Conservation (phyloP, 2,797 vertebrate species). For the Sternarchorhynchus goeldii region DNA sequence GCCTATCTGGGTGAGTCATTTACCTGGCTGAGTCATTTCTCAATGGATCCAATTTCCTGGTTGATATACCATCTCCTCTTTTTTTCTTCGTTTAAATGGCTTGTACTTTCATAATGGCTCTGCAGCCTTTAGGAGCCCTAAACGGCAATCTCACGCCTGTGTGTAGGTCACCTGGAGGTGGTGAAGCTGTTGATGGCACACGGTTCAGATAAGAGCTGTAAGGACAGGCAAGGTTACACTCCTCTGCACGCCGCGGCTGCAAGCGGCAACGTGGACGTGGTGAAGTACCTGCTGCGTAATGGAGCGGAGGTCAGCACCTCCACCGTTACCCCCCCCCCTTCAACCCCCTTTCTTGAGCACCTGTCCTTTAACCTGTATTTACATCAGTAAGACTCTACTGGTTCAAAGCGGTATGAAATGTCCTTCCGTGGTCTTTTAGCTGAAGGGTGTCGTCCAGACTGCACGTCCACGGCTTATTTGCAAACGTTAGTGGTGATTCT, state of each 20-base stretch:
- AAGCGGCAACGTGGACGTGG: constrained; percentile 92
- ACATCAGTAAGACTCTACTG: neutral
- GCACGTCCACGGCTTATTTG: neutral
- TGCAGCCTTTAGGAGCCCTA: too few relatives aligned
- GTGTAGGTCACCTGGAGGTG: constrained; percentile 89
- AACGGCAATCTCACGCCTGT: neutral
- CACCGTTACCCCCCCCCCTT: neutral
- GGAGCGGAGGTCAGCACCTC: constrained; percentile 86
- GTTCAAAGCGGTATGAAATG: neutral
- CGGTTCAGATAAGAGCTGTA: constrained; percentile 90
- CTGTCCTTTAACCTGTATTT: too few relatives aligned
- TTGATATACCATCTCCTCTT: neutral
- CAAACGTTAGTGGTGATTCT: neutral
- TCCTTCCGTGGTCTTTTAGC: neutral
- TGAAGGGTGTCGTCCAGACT: neutral
- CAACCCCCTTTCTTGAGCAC: too few relatives aligned
- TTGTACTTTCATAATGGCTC: neutral
- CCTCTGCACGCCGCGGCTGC: constrained; percentile 93
- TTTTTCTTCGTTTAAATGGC: neutral
- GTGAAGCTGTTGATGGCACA: constrained; percentile 95
- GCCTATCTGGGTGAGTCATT: constrained; percentile 86
- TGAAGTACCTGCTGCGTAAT: constrained; percentile 92
- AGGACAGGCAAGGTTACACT: constrained; percentile 95
- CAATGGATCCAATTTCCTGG: neutral
- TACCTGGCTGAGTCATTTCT: constrained; percentile 81